Percentiles rank a stretch among this genome's conserved stretches.
phyloP scores from a whole-genome alignment of 92 coral and sea anemone species.

The Hydrozoanthus gracilis region DNA sequence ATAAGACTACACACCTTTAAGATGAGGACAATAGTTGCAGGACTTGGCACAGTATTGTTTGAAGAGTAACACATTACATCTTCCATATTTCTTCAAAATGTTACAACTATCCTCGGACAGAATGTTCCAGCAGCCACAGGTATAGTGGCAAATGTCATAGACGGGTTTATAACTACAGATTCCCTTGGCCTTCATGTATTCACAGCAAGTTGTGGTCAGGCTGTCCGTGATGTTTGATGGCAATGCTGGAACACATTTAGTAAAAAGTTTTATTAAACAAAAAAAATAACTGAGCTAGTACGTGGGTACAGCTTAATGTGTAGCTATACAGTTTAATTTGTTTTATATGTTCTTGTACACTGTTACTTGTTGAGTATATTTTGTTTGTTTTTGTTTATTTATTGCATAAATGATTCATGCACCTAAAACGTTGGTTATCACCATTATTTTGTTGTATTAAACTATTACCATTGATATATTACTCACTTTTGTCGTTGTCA shows the following conservation, averaged over 20 bases:
- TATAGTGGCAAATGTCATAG: slow-evolving; percentile 27
- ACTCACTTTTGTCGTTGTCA: no score
- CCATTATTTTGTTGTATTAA: no score
- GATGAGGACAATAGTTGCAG: slow-evolving; percentile 35
- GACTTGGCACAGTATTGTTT: slow-evolving; percentile 17
- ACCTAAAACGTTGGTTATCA: no score
- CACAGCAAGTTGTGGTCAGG: background rate
- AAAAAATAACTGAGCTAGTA: no score
- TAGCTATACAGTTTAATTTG: no score
- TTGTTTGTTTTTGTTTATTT: no score
- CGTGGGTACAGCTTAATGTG: no score
- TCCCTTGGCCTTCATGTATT: slow-evolving; percentile 43
- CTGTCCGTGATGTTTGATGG: slow-evolving; percentile 33
- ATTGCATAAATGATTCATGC: no score
- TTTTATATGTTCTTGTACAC: no score
- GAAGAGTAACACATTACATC: background rate
- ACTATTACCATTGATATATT: no score
- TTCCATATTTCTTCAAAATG: background rate
- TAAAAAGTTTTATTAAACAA: background rate
- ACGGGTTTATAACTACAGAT: slow-evolving; percentile 23
- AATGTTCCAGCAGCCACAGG: slow-evolving; percentile 40
- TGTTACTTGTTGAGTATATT: no score
- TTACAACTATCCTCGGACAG: slow-evolving; percentile 16
- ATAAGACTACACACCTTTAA: background rate
- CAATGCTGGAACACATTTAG: background rate